Evolutionary conservation across 2,797 vertebrate species (phyloP).

Genomic region (Melanotaenia parkinsoni): DNA sequence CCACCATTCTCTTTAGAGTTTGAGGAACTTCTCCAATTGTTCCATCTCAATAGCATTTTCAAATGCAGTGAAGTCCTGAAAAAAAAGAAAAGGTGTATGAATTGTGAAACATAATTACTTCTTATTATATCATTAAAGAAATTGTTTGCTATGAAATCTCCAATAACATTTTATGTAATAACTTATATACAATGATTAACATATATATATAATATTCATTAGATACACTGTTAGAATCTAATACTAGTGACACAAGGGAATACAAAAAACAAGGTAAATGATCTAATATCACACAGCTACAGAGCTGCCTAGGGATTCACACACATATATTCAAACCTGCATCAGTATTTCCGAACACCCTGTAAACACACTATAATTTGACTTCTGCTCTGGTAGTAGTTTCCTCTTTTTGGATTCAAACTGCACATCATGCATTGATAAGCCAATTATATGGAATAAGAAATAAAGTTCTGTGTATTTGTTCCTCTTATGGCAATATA

Average conservation of each 20-base stretch:
- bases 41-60: conserved; percentile 51
- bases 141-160: not conserved
- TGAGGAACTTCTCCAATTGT: conserved; percentile 57
- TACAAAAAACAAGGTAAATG: no score
- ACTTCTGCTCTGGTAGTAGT: no score
- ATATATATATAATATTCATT: no score
- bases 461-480: not conserved
- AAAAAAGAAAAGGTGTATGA: not conserved
- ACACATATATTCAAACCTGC: no score
- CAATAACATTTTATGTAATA: not conserved
- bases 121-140: not conserved
- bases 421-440: not conserved
- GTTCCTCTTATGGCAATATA: no score
- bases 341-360: no score
- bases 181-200: no score
- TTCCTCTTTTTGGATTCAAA: not conserved
- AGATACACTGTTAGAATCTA: no score
- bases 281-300: no score
- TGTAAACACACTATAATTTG: no score
- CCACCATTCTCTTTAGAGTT: conserved; percentile 38
- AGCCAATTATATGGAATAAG: not conserved
- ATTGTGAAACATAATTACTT: not conserved
- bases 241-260: no score
- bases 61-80: conserved; percentile 60
- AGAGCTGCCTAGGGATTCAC: no score